Evolutionary conservation across 1,140 invertebrate genomes (phyloP), one percentile per base, ranked within the genome.

Genomic region (Protaetia brevitarsis): DNA sequence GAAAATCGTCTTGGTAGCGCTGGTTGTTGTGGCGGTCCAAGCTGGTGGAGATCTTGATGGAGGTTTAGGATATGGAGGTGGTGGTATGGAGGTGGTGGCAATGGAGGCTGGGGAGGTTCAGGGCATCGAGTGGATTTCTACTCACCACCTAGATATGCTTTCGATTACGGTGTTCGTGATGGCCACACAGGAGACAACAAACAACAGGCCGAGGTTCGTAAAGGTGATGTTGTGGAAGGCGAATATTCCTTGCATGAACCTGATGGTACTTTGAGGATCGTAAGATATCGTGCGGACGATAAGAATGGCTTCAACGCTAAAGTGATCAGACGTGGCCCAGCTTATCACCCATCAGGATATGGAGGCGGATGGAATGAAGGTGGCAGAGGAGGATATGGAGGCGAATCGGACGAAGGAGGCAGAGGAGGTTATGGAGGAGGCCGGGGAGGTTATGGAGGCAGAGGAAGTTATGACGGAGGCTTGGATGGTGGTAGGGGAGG

Each of bases 181-280:
- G 59, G 79, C 77, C 72, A 74, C 79, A 71, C 77, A 79, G 70
- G 82, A 30, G 81, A 82, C 66, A 72, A 78, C 65, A 82, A 83
- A 65, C 75, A 76, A 3, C 80, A 82, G 65, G 78, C 79, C 75
- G 81, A 83, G 67, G 74, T 72, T 31, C 74, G 81, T 19, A 78
- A 81, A 66, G 80, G 81, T n/a, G 81, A 82, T 68, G 78, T 79
- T 28, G 79, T 82, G 0, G 79, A 79, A 73, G 82, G 82, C 23
- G 74, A 76, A 29, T 83, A 66, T 27, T 66, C 64, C 4, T 28
- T 66, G n/a, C 6, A 26, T 5, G 64, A 66, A 45, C 57, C 64
- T 6, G 64, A 66, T 19, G 64, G 64, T 61, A 60, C 64, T 19
- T 2, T 36, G 7, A 34, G 64, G 29, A 66, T 67, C 57, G 74